Conservation (phyloP, 2,113 vertebrate species). For the Maccullochella peelii region DNA sequence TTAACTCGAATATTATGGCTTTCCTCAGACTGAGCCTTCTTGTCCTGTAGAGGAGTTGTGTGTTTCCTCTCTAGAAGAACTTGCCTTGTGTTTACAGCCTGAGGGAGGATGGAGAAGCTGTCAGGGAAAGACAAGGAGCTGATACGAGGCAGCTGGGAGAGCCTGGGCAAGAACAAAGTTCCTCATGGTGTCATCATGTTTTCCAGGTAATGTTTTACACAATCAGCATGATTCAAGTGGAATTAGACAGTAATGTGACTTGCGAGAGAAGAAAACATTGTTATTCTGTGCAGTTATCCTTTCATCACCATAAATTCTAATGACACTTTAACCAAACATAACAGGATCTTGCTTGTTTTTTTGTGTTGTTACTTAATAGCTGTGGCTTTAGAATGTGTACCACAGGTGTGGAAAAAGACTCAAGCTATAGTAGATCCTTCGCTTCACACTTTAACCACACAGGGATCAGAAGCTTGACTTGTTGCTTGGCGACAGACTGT, state of each 20-base stretch:
- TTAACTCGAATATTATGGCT: slow-evolving; percentile 58
- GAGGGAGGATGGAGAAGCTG: slow-evolving; percentile 82
- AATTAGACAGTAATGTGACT: slow-evolving; percentile 12
- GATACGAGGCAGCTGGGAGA: slow-evolving; percentile 93
- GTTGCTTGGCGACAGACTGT: slow-evolving; percentile 86
- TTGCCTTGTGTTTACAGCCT: slow-evolving; percentile 44
- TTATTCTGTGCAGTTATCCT: not conserved
- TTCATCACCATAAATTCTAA: not conserved
- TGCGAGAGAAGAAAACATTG: slow-evolving; percentile 13
- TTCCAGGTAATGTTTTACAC: slow-evolving; percentile 85
- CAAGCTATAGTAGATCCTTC: slow-evolving; percentile 20
- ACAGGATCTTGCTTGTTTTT: slow-evolving; percentile 9
- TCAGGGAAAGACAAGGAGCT: slow-evolving; percentile 88
- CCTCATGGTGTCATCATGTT: slow-evolving; percentile 93
- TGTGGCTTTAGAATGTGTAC: slow-evolving; percentile 41
- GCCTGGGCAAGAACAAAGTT: slow-evolving; percentile 89
- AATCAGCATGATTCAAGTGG: slow-evolving; percentile 1
- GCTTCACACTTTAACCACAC: slow-evolving; percentile 63
- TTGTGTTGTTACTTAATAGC: slow-evolving; percentile 30
- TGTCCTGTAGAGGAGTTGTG: slow-evolving; percentile 66
- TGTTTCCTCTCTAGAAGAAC: slow-evolving; percentile 54
- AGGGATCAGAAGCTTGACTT: slow-evolving; percentile 80
- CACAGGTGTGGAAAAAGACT: slow-evolving; percentile 45
- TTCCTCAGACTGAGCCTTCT: slow-evolving; percentile 51
- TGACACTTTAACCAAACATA: not conserved